Conservation (phyloP, 2,888 invertebrate species). For the Melinaea menophilus region DNA sequence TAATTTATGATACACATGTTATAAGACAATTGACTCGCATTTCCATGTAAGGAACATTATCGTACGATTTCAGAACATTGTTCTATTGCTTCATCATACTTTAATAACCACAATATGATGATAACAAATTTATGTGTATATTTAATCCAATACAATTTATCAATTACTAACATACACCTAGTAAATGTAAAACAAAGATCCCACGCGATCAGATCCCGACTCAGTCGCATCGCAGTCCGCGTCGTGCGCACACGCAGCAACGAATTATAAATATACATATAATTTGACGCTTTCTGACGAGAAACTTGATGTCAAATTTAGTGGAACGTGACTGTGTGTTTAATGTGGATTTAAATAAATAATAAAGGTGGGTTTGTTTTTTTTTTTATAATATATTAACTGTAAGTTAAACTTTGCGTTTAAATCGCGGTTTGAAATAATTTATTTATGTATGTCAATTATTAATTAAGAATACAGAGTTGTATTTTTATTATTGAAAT, state of each 20-base stretch:
- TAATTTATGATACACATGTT: too few species aligned
- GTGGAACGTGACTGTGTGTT: constrained; percentile 37
- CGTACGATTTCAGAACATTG: too few species aligned
- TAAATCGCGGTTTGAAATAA: too few species aligned
- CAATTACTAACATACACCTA: background rate
- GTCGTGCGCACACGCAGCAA: constrained; percentile 14
- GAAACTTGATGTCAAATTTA: constrained; percentile 58
- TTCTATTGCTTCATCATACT: too few species aligned
- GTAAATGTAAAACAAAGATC: background rate
- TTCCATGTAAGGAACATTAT: too few species aligned
- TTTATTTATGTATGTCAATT: too few species aligned
- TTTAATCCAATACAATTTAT: background rate
- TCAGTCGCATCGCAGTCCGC: constrained; percentile 9
- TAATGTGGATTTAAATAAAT: constrained; percentile 36
- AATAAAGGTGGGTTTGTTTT: constrained; percentile 17
- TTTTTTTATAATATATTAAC: too few species aligned
- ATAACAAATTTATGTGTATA: background rate
- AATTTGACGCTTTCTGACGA: constrained; percentile 59
- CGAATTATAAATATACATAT: constrained; percentile 2
- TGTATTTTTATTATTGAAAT: too few species aligned
- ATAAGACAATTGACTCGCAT: too few species aligned
- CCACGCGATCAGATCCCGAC: background rate
- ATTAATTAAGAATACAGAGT: too few species aligned
- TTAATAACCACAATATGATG: background rate
- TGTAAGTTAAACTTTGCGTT: too few species aligned